Base-by-base conservation (phyloP, 2,888 invertebrate genomes). In the Scaptodrosophila latifasciaeformis region DNA sequence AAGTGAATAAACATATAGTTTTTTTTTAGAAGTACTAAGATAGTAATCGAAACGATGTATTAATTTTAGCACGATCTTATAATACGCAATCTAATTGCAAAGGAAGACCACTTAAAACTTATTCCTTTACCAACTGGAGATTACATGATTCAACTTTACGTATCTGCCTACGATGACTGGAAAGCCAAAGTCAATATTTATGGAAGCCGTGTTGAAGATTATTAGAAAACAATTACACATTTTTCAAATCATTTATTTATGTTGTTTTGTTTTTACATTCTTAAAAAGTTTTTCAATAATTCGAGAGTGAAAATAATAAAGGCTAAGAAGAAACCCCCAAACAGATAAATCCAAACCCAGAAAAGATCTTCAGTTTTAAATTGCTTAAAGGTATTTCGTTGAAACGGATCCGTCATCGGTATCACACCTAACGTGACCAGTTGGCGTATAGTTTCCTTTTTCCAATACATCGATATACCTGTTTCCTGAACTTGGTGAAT, bases 301-400 rank as follows among this genome's bases (percentile, higher is more conserved):
- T n/a, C n/a, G n/a, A n/a, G n/a, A n/a, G n/a, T n/a, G n/a, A n/a
- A n/a, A n/a, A n/a, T n/a, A n/a, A n/a, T n/a, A n/a, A n/a, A n/a
- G n/a, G n/a, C n/a, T n/a, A n/a, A n/a, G n/a, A n/a, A n/a, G n/a
- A n/a, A n/a, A n/a, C n/a, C n/a, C n/a, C n/a, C n/a, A n/a, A n/a
- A n/a, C 12, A 53, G 43, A n/a, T 39, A 42, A 0, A 60, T 4
- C 72, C 79, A 76, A 2, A 71, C 54, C 49, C 60, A 69, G 0
- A 47, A 9, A 7, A 74, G 49, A 21, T 74, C 79, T 0, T 3
- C 12, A 6, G 66, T 64, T n/a, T 64, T 71, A 3, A 79, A 78
- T 4, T 66, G 66, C 1, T 48, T 40, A 2, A 72, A 63, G 0
- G 61, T 43, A 2, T 47, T 42, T 30, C 59, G 49, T 1, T 31